Evolutionary conservation across 2,797 vertebrate species (phyloP).

Genomic region (Sciurus vulgaris): DNA sequence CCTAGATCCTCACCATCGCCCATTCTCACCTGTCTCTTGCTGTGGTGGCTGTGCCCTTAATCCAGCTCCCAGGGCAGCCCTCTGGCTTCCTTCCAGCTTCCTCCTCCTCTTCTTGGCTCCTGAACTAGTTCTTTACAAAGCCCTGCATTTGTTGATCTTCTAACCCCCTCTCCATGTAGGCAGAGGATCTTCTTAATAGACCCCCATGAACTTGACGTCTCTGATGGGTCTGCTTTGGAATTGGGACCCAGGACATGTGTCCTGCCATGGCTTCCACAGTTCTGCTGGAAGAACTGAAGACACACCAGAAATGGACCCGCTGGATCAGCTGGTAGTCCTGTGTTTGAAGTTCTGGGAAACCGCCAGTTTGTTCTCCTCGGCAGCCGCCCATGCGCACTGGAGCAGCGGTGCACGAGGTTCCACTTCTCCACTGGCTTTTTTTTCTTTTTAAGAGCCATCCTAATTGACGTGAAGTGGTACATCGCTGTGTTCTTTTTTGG

Average conservation of each 20-base stretch:
- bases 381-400: rapidly evolving
- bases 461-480: background rate
- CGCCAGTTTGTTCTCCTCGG: background rate
- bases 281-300: background rate
- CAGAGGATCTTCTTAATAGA: background rate
- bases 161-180: background rate
- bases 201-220: background rate
- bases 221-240: background rate
- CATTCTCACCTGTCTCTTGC: background rate
- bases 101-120: background rate
- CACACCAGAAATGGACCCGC: background rate
- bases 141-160: background rate
- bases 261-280: background rate
- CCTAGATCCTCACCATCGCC: background rate
- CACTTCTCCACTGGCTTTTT: background rate
- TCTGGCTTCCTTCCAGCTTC: background rate
- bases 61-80: background rate
- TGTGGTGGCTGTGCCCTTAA: background rate
- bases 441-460: background rate
- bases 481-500: background rate
- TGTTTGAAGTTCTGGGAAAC: background rate
- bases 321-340: background rate
- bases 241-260: background rate
- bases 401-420: background rate
- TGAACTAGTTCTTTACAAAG: background rate